Evolutionary conservation across 1,140 invertebrate species (phyloP).

Genomic region (Kradibia gibbosae): DNA sequence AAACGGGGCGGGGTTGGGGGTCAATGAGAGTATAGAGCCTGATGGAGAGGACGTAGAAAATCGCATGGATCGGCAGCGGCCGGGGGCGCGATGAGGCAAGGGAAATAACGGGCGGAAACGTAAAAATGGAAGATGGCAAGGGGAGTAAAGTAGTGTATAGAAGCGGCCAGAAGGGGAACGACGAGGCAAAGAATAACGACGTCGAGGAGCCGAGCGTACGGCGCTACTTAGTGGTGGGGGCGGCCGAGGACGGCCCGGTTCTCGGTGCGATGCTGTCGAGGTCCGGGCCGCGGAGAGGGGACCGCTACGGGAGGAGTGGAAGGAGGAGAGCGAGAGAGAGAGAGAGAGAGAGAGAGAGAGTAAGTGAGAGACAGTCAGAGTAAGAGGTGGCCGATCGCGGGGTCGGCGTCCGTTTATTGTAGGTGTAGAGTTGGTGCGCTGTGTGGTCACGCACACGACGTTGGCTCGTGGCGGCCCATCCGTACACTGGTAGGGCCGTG

Average conservation of each 20-base stretch:
- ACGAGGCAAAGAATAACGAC: slow-evolving; percentile 38
- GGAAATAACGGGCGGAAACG: slow-evolving; percentile 8
- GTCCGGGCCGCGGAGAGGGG: too few relatives aligned
- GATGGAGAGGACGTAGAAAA: neutral
- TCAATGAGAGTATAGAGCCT: neutral
- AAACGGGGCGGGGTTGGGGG: neutral
- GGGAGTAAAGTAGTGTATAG: slow-evolving; percentile 20
- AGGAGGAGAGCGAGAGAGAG: too few relatives aligned
- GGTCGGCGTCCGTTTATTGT: slow-evolving; percentile 61
- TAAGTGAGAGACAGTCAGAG: too few relatives aligned
- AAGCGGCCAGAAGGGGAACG: slow-evolving; percentile 14
- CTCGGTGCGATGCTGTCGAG: too few relatives aligned
- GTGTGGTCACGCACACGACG: neutral
- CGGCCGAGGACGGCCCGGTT: too few relatives aligned
- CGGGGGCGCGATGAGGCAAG: neutral
- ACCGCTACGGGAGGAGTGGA: too few relatives aligned
- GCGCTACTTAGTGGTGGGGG: too few relatives aligned
- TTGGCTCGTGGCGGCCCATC: neutral
- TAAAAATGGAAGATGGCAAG: slow-evolving; percentile 41
- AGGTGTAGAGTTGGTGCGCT: slow-evolving; percentile 53
- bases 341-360: too few relatives aligned
- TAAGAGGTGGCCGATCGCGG: slow-evolving; percentile 46
- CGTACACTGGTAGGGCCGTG: too few relatives aligned
- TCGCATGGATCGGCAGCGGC: neutral
- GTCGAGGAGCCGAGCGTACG: slow-evolving; percentile 19